phyloP scores from a whole-genome alignment of 1,140 invertebrate species.

The Calosoma granatense region DNA sequence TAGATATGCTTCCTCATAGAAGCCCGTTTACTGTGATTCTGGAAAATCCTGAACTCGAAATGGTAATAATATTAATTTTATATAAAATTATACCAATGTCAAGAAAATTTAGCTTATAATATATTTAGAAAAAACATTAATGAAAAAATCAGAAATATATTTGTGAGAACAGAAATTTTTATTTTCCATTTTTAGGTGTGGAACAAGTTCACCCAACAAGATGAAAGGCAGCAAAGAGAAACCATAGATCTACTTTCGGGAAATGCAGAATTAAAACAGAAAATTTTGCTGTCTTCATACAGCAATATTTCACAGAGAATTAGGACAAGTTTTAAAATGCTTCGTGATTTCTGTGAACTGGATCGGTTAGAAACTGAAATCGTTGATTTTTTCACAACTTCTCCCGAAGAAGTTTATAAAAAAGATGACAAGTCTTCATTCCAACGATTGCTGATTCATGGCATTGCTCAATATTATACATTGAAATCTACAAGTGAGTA shows the following conservation, averaged over 20 bases:
- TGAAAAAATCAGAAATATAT: no score
- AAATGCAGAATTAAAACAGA: conserved; percentile 13
- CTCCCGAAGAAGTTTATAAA: conserved; percentile 20
- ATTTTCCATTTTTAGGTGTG: conserved; percentile 14
- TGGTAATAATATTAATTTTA: background rate
- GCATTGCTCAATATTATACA: conserved; percentile 27
- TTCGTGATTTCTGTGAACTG: conserved; percentile 22
- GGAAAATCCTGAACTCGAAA: conserved; percentile 16
- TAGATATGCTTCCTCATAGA: conserved; percentile 19
- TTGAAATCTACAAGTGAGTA: conserved; percentile 24
- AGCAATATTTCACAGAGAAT: conserved; percentile 22
- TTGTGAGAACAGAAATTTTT: no score
- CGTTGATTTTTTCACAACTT: conserved; percentile 23
- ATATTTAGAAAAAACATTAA: background rate
- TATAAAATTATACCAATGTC: no score
- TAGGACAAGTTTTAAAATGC: conserved; percentile 21
- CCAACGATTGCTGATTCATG: conserved; percentile 27
- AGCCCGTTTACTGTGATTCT: conserved; percentile 24
- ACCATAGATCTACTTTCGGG: conserved; percentile 20
- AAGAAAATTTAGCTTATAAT: background rate
- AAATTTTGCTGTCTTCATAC: background rate
- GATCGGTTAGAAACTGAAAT: conserved; percentile 22
- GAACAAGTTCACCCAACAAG: conserved; percentile 25
- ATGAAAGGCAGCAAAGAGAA: conserved; percentile 23
- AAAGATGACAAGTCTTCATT: conserved; percentile 24